Evolutionary conservation across 2,797 vertebrate genomes (phyloP), one percentile per base, ranked within the genome.

Genomic region (Remorina albescens): DNA sequence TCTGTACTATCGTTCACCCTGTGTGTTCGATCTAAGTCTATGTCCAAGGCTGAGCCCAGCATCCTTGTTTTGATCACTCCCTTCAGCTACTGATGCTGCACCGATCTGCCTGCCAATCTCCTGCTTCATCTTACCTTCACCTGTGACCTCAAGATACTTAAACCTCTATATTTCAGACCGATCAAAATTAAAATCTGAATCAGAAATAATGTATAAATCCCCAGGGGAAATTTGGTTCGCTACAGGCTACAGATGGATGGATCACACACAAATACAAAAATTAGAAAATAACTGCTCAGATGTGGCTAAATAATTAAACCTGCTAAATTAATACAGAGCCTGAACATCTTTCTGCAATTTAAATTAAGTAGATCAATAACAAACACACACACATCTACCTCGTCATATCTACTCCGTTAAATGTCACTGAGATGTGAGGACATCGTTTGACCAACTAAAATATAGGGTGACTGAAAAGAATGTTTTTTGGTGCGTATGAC

Each of bases 401-500:
- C 54, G n/a, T 44, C 18, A 59, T 39, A 55, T 75, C 62, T 51
- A 67, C 49, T 74, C 21, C 61, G 62, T 67, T 51, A 13, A 74
- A 78, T 82, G 63, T 50, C 26, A 49, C 13, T 16, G n/a, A 67
- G 64, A 71, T 73, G 34, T 74, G 66, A 65, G 51, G 54, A 26
- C 42, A 30, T n/a, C 7, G 5, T 71, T 67, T 55, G 41, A 54
- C 8, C 21, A 71, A 74, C 30, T 49, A 15, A 58, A 63, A 76
- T 53, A 55, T 46, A 32, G 50, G 34, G 61, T n/a, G 34, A 59
- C 53, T 44, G 41, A 4, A 42, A 50, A 6, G n/a, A 13, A 47
- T 60, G 30, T 21, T 18, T 21, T 25, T 18, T 56, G 42, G 13
- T 30, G 46, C 39, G 55, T 62, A 36, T 72, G 69, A 68, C 8